Evolutionary conservation across 2,113 vertebrate genomes (phyloP).

Genomic region (Campylomormyrus tamandua): DNA sequence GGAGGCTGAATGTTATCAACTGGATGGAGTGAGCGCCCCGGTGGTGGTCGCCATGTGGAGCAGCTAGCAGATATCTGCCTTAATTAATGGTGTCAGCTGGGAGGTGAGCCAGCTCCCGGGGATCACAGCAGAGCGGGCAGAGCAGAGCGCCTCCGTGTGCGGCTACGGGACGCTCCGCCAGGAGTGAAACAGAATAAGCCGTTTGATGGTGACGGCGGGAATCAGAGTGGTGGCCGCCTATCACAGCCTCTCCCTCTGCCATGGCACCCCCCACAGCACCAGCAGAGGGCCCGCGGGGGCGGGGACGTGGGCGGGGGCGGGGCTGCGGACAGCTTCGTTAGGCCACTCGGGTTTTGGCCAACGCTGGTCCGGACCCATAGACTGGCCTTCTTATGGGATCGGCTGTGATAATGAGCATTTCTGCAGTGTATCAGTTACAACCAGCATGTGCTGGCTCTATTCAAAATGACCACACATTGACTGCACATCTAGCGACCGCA

Average conservation of each 20-base stretch:
- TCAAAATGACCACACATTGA: background rate
- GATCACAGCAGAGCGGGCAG: constrained; percentile 87
- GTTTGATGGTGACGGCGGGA: constrained; percentile 97
- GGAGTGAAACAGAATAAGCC: constrained; percentile 99
- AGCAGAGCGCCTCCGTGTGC: constrained; percentile 87
- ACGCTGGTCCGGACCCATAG: background rate
- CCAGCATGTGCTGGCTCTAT: background rate
- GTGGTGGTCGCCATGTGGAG: constrained; percentile 58
- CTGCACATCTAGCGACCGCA: too few relatives aligned
- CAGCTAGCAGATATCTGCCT: constrained; percentile 85
- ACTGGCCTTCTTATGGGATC: background rate
- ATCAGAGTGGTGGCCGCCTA: constrained; percentile 94
- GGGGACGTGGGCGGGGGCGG: background rate
- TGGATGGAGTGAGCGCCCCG: constrained; percentile 29
- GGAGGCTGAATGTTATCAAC: background rate
- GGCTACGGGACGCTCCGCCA: constrained; percentile 90
- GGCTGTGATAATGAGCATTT: background rate
- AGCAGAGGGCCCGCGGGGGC: background rate
- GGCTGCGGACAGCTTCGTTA: background rate
- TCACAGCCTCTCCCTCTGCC: constrained; percentile 62
- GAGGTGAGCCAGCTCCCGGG: constrained; percentile 77
- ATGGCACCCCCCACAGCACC: constrained; percentile 47
- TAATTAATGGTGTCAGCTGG: constrained; percentile 98
- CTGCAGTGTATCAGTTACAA: background rate
- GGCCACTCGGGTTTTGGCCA: background rate